Base-by-base conservation (phyloP, 2,113 vertebrate genomes). In the Macrotus californicus region DNA sequence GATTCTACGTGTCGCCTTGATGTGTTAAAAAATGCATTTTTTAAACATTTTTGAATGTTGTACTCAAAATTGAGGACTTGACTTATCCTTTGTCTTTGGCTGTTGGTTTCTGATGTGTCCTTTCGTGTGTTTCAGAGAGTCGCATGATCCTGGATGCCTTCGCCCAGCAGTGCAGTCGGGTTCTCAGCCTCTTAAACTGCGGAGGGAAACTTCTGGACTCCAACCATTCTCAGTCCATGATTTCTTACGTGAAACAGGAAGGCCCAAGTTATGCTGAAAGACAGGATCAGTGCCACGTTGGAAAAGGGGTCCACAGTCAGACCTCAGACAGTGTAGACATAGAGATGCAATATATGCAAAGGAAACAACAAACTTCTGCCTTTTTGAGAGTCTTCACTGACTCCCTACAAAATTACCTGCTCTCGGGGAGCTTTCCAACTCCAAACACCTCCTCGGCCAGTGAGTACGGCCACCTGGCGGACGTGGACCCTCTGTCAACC, bases 91-190 rank as follows among this genome's bases (percentile, higher is more conserved):
- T 56, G 69, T 87, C 96, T 79, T 95, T 96, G 92, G n/a, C 72
- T 26, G 56, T 93, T 41, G 52, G 48, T 95, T 95, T 95, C 96
- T 98, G 96, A 98, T 79, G 79, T 94, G 85, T 98, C 83, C 97
- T 97, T 95, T 97, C 64, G 70, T 98, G 94, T 96, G 86, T 98
- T 97, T 54, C 98, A 99, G 99, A 99, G 98, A 99, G 99, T 96
- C 99, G 99, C 29, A 99, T 99, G 98, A 99, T 99, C 97, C 97
- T 99, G 98, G 99, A 99, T 97, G 99, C 99, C 97, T 99, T 99
- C 97, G 99, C 99, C 82, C 99, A 99, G 95, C 99, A 99, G 69
- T 99, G 99, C 97, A 99, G 99, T 97, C 98, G 99, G n/a, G 99
- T 99, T 89, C 99, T 99, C 96, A 99, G 98, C 97, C 99, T 99